Conservation (phyloP, 2,888 invertebrate species). For the Pristionchus entomophagus region DNA sequence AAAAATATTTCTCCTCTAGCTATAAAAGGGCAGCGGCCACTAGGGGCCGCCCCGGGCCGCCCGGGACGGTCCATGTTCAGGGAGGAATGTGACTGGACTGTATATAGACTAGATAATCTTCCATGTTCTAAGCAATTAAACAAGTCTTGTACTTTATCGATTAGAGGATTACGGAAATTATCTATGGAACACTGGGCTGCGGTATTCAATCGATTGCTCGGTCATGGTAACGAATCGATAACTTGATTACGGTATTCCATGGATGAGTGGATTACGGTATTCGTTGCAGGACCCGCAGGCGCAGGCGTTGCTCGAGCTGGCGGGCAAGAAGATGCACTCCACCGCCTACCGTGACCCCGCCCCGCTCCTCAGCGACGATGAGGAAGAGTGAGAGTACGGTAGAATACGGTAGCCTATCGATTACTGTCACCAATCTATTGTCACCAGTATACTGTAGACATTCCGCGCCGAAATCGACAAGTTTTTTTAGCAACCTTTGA, state of each 20-base stretch:
- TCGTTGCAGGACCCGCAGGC: conserved; percentile 83
- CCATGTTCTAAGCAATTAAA: too few species aligned
- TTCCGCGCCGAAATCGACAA: background rate
- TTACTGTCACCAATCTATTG: background rate
- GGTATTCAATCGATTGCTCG: too few species aligned
- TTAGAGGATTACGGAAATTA: too few species aligned
- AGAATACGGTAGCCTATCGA: conserved; percentile 14
- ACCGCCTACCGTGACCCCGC: conserved; percentile 83
- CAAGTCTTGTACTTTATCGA: too few species aligned
- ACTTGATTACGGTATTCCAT: conserved; percentile 3
- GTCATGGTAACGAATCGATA: background rate
- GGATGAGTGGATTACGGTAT: conserved; percentile 79
- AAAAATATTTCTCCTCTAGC: too few species aligned
- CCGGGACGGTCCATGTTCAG: too few species aligned
- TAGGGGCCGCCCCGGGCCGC: too few species aligned
- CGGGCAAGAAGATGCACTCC: conserved; percentile 87
- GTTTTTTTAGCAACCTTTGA: too few species aligned
- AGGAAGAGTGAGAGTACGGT: conserved; percentile 44
- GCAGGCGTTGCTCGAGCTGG: conserved; percentile 88
- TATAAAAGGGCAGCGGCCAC: too few species aligned
- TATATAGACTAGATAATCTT: too few species aligned
- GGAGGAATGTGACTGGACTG: too few species aligned
- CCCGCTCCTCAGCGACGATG: conserved; percentile 58
- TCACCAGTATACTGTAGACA: background rate
- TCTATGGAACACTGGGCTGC: too few species aligned